A percentile compares a stretch with the other conserved stretches of the same genome.
These are phyloP conservation scores for Plumapathes pennacea DNA, from an alignment of 92 coral and sea anemone species.

Conservation along the genomic window DNA sequence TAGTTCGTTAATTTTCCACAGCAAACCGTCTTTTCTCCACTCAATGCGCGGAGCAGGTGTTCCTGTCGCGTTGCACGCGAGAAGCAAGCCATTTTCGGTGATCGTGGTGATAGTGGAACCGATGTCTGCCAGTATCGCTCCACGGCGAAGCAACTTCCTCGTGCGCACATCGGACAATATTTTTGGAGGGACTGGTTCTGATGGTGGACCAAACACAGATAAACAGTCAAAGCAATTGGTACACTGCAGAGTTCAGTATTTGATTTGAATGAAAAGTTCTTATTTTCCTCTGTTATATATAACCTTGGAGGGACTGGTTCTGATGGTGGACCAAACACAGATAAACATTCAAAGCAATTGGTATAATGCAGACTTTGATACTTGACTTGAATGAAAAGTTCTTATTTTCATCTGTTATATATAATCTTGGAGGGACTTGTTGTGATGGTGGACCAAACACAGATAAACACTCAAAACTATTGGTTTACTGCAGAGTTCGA, in stretches of 20 bases:
- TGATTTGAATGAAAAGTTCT: too few relatives aligned
- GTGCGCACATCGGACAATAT: slow-evolving; percentile 33
- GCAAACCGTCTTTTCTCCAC: slow-evolving; percentile 57
- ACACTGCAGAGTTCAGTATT: too few relatives aligned
- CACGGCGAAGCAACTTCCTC: slow-evolving; percentile 20
- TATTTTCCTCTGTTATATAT: too few relatives aligned
- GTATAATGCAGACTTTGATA: too few relatives aligned
- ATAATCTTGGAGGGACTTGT: slow-evolving; percentile 68
- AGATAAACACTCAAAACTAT: neutral
- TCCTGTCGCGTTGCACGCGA: slow-evolving; percentile 79
- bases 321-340: too few relatives aligned
- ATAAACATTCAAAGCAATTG: neutral
- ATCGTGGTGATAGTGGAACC: slow-evolving; percentile 72
- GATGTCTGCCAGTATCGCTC: slow-evolving; percentile 45
- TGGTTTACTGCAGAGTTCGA: too few relatives aligned
- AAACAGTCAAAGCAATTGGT: neutral
- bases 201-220: too few relatives aligned
- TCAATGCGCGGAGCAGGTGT: slow-evolving; percentile 58
- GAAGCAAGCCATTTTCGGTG: slow-evolving; percentile 52
- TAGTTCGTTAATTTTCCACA: slow-evolving; percentile 32
- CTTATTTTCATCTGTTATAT: too few relatives aligned
- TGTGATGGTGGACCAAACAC: too few relatives aligned
- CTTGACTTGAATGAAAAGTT: too few relatives aligned
- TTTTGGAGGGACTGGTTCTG: slow-evolving; percentile 80
- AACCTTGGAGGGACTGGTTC: slow-evolving; percentile 81